Evolutionary conservation across 92 coral and sea anemone species (phyloP), one percentile per base, ranked within the genome.

Genomic region (Pocillopora grandis): DNA sequence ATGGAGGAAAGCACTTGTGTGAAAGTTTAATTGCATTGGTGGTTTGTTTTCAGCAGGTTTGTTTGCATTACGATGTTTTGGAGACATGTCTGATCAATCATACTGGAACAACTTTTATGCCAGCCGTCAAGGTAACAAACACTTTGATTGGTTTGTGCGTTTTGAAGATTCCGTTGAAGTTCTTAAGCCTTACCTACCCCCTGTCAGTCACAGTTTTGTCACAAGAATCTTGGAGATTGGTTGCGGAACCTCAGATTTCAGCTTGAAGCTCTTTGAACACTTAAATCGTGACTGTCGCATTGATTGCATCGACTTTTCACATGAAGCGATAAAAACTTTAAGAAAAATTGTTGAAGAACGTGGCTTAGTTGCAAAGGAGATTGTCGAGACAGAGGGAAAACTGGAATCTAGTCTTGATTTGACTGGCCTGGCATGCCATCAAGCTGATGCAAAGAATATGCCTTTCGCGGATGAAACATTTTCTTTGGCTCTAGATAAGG

Each of bases 231-330:
- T 93, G 19, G 97, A 93, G 66, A 71, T 93, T 72, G 97, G 97
- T 17, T 93, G 94, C 62, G 97, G 97, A 3, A 91, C 97, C 12
- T 93, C 97, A 9, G 90, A 91, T 66, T 91, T 93, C 75, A 85
- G 97, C 57, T 49, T 88, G 18, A 72, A 91, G 76, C 58, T 91
- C 17, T 93, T 85, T 69, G 77, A 84, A 42, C 75, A 87, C 71
- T 71, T 89, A 9, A 72, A 84, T 75, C 90, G 90, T 65, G 87
- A 89, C 62, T 93, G 93, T 33, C 77, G 61, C 23, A 80, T 93
- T 76, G 93, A 91, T 76, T 84, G 94, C 60, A 77, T 93, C 61
- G 97, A 93, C 78, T 93, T 88, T 76, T 93, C 97, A 20, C 75
- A 73, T 12, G 89, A 77, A 18, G 97, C 97, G 12, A 66, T 93